Evolutionary conservation across 2,888 invertebrate genomes (phyloP).

Genomic region (Troides oblongomaculatus): DNA sequence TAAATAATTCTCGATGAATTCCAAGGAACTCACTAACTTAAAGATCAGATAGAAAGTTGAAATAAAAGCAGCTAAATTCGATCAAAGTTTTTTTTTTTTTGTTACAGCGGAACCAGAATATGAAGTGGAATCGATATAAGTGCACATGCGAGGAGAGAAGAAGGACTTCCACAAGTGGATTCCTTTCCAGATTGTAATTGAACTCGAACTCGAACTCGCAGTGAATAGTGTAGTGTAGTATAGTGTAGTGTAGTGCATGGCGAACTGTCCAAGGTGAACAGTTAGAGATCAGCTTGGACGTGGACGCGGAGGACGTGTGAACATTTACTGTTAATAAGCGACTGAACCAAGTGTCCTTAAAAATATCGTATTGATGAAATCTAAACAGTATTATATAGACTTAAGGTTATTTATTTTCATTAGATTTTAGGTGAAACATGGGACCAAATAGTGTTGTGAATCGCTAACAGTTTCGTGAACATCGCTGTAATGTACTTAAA

Average conservation of each 20-base stretch:
- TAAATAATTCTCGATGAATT: background rate
- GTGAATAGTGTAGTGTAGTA: background rate
- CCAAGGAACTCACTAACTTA: background rate
- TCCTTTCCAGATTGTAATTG: conserved; percentile 10
- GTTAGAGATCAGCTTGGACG: background rate
- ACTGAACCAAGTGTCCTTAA: conserved; percentile 57
- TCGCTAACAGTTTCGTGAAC: conserved; percentile 54
- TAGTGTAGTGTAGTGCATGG: background rate
- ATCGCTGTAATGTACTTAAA: conserved; percentile 45
- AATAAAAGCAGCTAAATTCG: conserved; percentile 30
- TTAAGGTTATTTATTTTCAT: conserved; percentile 59
- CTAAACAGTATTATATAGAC: conserved; percentile 67
- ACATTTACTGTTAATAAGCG: conserved; percentile 32
- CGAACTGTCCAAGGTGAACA: conserved; percentile 10
- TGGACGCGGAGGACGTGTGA: background rate
- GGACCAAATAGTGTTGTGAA: conserved; percentile 74
- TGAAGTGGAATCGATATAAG: conserved; percentile 75
- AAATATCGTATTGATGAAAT: conserved; percentile 46
- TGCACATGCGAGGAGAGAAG: conserved; percentile 61
- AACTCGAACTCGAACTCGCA: background rate
- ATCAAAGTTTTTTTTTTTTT: conserved; percentile 47
- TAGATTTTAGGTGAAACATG: conserved; percentile 48
- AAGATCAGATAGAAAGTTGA: conserved; percentile 22
- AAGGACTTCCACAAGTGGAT: conserved; percentile 33
- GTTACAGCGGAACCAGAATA: conserved; percentile 71